These are phyloP conservation scores for Lycocerus yunnanus DNA, from an alignment of 2,888 invertebrate species.

Conservation along the genomic window DNA sequence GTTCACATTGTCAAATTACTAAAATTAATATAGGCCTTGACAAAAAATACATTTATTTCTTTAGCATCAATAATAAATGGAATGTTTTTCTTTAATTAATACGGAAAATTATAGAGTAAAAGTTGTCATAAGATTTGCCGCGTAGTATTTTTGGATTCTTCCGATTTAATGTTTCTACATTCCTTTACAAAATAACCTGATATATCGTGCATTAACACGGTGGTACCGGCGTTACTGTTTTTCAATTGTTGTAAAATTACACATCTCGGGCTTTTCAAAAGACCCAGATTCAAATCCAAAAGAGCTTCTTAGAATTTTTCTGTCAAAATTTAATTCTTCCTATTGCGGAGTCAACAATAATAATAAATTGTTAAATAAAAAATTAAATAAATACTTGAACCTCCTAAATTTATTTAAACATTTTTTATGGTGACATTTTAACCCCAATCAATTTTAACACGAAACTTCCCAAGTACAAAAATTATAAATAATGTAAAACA, in stretches of 20 bases:
- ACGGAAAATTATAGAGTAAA: slow-evolving; percentile 35
- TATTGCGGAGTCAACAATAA: background rate
- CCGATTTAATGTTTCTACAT: slow-evolving; percentile 25
- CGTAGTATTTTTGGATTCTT: slow-evolving; percentile 21
- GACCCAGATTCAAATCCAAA: background rate
- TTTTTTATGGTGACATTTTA: too few relatives aligned
- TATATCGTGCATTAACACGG: slow-evolving; percentile 26
- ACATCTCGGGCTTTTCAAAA: too few relatives aligned
- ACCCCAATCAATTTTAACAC: too few relatives aligned
- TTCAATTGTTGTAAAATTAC: background rate
- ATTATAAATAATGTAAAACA: too few relatives aligned
- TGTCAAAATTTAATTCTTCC: background rate
- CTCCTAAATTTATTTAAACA: background rate
- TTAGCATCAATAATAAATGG: slow-evolving; percentile 35
- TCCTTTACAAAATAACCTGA: slow-evolving; percentile 19
- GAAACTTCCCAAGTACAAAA: too few relatives aligned
- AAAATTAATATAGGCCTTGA: slow-evolving; percentile 47
- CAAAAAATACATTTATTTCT: slow-evolving; percentile 38
- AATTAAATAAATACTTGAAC: background rate
- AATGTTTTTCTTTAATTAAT: slow-evolving; percentile 37
- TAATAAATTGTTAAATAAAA: background rate
- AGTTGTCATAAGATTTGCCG: slow-evolving; percentile 27
- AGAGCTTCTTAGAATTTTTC: background rate
- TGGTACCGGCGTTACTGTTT: slow-evolving; percentile 1
- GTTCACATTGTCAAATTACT: slow-evolving; percentile 49